These are phyloP conservation scores for Siphamia tubifer DNA, from an alignment of 2,113 vertebrate genomes.

Conservation along the genomic window DNA sequence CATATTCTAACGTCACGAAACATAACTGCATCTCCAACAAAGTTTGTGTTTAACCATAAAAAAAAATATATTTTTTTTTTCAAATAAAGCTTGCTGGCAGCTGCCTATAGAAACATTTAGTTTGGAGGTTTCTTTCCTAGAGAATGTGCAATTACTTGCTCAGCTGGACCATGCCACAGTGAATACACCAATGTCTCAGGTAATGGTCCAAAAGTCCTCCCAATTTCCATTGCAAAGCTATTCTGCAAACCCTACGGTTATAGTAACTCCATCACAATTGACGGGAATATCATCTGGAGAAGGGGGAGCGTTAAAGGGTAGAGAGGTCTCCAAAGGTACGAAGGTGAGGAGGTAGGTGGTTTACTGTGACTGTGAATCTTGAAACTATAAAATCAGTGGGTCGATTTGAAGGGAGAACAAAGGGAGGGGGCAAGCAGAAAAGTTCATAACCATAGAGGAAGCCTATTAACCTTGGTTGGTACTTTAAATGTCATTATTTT, in stretches of 20 bases:
- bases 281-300: conserved; percentile 13
- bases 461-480: conserved; percentile 97
- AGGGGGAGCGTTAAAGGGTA: background rate
- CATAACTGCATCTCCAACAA: background rate
- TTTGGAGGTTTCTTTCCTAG: conserved; percentile 34
- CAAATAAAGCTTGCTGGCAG: conserved; percentile 32
- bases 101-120: conserved; percentile 51
- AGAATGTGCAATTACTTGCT: conserved; percentile 66
- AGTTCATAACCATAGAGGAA: conserved; percentile 80
- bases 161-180: conserved; percentile 60
- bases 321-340: conserved; percentile 6
- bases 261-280: conserved; percentile 9
- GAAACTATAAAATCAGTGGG: conserved; percentile 63
- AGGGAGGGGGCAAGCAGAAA: conserved; percentile 63
- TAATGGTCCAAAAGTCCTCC: conserved; percentile 53
- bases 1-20: conserved; percentile 1
- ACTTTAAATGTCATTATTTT: conserved; percentile 98
- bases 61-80: conserved; percentile 17
- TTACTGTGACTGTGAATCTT: conserved; percentile 44
- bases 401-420: conserved; percentile 56
- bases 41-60: conserved; percentile 17
- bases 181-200: conserved; percentile 62
- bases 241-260: background rate
- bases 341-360: conserved; percentile 26
- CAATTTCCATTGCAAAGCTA: conserved; percentile 18